phyloP scores from a whole-genome alignment of 1,140 invertebrate species.

The Drosophila truncata region DNA sequence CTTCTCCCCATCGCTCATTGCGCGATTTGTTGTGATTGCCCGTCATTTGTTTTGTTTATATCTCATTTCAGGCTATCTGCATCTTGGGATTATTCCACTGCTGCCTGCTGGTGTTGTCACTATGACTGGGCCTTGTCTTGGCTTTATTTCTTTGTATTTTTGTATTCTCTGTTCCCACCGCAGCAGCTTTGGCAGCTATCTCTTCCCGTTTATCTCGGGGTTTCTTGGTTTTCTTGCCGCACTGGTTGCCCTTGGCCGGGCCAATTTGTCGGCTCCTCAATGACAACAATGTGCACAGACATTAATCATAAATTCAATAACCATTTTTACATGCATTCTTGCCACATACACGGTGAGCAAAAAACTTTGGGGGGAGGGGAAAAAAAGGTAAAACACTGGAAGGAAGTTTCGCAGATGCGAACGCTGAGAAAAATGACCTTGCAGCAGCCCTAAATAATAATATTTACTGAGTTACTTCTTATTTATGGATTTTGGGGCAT shows the following conservation, averaged over 20 bases:
- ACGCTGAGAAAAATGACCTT: slow-evolving; percentile 1
- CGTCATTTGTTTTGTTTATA: slow-evolving; percentile 38
- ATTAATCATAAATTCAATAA: slow-evolving; percentile 79
- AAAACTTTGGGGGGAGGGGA: background rate
- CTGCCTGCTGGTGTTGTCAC: slow-evolving; percentile 15
- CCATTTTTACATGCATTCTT: slow-evolving; percentile 79
- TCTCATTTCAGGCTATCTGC: slow-evolving; percentile 29
- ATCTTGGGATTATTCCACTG: slow-evolving; percentile 34
- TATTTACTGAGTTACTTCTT: background rate
- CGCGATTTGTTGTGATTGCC: slow-evolving; percentile 49
- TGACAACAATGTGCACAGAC: slow-evolving; percentile 49
- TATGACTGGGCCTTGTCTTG: slow-evolving; percentile 18
- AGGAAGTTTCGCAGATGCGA: slow-evolving; percentile 9
- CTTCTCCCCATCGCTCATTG: slow-evolving; percentile 22
- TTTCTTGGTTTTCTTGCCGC: slow-evolving; percentile 35
- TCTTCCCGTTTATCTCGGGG: slow-evolving; percentile 66
- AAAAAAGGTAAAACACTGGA: background rate
- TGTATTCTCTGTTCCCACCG: slow-evolving; percentile 24
- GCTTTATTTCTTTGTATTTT: slow-evolving; percentile 2
- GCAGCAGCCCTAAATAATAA: slow-evolving; percentile 1
- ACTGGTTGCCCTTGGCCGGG: slow-evolving; percentile 57
- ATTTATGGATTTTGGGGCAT: background rate
- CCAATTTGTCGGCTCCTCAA: slow-evolving; percentile 70
- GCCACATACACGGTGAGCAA: slow-evolving; percentile 41
- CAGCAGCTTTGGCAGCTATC: slow-evolving; percentile 33